These are phyloP conservation scores for Enteromius radiatus DNA, from an alignment of 2,797 vertebrate species.

Conservation along the genomic window DNA sequence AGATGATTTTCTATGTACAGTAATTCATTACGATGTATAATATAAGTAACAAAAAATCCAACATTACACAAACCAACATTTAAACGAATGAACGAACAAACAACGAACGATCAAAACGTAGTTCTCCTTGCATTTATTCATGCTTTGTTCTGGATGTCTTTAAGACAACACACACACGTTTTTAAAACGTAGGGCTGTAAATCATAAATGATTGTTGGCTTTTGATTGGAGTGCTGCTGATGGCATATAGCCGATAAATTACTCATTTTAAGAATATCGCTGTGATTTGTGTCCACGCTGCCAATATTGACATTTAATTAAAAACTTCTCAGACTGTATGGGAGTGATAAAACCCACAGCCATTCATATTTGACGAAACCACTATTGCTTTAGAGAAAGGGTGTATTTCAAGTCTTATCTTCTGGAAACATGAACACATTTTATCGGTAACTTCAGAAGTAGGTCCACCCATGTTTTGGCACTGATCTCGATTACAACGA, in stretches of 20 bases:
- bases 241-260: not conserved
- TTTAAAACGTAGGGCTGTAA: too few relatives aligned
- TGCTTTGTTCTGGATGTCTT: too few relatives aligned
- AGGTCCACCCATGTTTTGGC: conserved; percentile 30
- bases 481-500: conserved; percentile 1
- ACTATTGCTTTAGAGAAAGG: not conserved
- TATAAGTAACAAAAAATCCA: too few relatives aligned
- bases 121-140: too few relatives aligned
- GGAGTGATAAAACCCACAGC: conserved; percentile 8
- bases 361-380: not conserved
- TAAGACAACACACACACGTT: too few relatives aligned
- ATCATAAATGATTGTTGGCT: too few relatives aligned
- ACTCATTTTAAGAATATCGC: not conserved
- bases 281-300: conserved; percentile 19
- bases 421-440: conserved; percentile 1
- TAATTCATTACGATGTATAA: too few relatives aligned
- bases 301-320: conserved; percentile 14
- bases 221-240: too few relatives aligned
- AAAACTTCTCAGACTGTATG: not conserved
- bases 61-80: too few relatives aligned
- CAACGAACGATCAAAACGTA: too few relatives aligned
- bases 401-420: conserved; percentile 27
- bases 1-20: too few relatives aligned
- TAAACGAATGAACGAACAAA: too few relatives aligned
- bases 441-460: conserved; percentile 31